Conservation (phyloP, 2,888 invertebrate genomes). For the Theodoxus fluviatilis region DNA sequence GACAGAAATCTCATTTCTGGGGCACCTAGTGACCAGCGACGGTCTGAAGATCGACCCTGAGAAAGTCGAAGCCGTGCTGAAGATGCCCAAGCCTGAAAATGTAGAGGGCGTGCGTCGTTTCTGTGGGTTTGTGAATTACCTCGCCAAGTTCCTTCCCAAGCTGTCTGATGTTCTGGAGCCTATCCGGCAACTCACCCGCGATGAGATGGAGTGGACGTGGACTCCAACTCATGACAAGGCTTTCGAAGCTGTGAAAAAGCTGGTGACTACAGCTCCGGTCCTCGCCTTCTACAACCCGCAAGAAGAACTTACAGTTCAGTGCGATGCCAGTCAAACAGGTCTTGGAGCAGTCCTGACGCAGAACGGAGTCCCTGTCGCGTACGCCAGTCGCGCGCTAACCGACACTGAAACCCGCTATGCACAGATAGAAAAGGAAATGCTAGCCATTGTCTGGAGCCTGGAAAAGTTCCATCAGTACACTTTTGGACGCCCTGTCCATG, state of each 20-base stretch:
- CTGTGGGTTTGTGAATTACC: constrained; percentile 34
- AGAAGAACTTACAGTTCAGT: constrained; percentile 28
- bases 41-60: constrained; percentile 32
- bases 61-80: constrained; percentile 28
- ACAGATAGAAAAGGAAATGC: constrained; percentile 42
- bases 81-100: constrained; percentile 30
- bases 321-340: constrained; percentile 33
- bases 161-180: constrained; percentile 29
- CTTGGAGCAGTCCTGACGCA: constrained; percentile 38
- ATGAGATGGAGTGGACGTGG: constrained; percentile 29
- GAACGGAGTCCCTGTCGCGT: constrained; percentile 35
- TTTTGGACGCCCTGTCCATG: constrained; percentile 32
- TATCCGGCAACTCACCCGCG: constrained; percentile 23
- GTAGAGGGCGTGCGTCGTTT: constrained; percentile 30
- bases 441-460: constrained; percentile 35
- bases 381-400: constrained; percentile 34
- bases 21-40: constrained; percentile 26
- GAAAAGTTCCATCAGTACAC: constrained; percentile 36
- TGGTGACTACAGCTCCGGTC: constrained; percentile 29
- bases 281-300: constrained; percentile 28
- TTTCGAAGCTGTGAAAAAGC: constrained; percentile 27
- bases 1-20: constrained; percentile 27
- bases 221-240: constrained; percentile 30
- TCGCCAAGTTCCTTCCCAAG: constrained; percentile 34
- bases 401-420: constrained; percentile 36